Conservation (phyloP, 2,888 invertebrate genomes). For the Cybosia mesomella region DNA sequence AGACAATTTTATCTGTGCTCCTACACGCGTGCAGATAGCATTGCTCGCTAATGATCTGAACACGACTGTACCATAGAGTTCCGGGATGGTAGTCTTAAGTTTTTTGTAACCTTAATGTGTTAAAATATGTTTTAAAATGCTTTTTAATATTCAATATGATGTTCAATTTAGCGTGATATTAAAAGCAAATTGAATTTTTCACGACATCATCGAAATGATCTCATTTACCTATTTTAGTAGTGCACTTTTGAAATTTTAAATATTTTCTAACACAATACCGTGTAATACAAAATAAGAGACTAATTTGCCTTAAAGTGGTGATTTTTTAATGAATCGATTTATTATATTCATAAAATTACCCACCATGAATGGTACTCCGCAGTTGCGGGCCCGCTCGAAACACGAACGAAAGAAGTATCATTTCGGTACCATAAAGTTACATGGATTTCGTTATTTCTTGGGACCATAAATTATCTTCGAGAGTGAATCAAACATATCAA, state of each 20-base stretch:
- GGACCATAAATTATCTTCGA: too few species aligned
- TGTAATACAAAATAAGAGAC: background rate
- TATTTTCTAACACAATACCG: background rate
- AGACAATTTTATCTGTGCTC: background rate
- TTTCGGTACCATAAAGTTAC: too few species aligned
- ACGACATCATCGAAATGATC: background rate
- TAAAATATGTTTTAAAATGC: background rate
- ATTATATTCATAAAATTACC: background rate
- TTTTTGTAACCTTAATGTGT: background rate
- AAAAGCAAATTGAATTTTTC: constrained; percentile 7
- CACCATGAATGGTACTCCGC: too few species aligned
- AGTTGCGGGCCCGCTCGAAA: too few species aligned
- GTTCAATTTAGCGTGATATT: constrained; percentile 12
- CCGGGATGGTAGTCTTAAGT: constrained; percentile 5
- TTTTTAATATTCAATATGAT: background rate
- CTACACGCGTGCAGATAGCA: background rate
- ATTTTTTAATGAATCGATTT: background rate
- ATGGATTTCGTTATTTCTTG: too few species aligned
- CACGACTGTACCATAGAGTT: constrained; percentile 10
- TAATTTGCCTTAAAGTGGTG: background rate
- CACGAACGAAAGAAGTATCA: too few species aligned
- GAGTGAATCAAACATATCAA: too few species aligned
- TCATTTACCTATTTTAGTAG: background rate
- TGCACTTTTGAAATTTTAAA: background rate
- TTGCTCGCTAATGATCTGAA: background rate